These are phyloP conservation scores for Amblyraja radiata DNA, from an alignment of 2,797 vertebrate species.

Conservation along the genomic window DNA sequence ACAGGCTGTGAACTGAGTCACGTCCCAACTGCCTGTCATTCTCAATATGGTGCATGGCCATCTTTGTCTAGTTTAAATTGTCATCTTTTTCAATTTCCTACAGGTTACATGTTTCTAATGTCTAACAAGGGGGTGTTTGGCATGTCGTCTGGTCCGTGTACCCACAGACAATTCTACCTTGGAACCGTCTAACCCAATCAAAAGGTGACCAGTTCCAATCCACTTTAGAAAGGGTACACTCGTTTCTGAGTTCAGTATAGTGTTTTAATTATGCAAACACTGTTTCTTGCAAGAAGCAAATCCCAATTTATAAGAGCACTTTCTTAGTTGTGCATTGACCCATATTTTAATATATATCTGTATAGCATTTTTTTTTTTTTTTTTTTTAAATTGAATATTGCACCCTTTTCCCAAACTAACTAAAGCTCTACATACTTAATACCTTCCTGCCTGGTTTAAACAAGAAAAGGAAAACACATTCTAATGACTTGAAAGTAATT, in stretches of 20 bases:
- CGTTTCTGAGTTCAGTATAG: not conserved
- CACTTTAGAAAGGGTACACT: not conserved
- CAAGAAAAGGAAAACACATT: constrained; percentile 7
- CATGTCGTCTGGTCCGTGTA: constrained; percentile 7
- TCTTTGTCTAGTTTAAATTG: not conserved
- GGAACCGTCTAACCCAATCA: not conserved
- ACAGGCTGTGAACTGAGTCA: constrained; percentile 8
- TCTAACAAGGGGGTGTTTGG: constrained; percentile 8
- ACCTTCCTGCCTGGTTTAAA: constrained; percentile 21
- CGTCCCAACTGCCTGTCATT: not conserved
- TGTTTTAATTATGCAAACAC: constrained; percentile 36
- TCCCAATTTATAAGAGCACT: constrained; percentile 35
- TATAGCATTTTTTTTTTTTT: constrained; percentile 6
- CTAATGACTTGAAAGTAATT: constrained; percentile 25
- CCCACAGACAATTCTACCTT: constrained; percentile 21
- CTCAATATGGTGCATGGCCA: not conserved
- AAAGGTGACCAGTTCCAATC: constrained; percentile 2
- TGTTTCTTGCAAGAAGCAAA: constrained; percentile 22
- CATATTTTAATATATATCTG: constrained; percentile 20
- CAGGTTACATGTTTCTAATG: constrained; percentile 1
- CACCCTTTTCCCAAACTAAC: constrained; percentile 32
- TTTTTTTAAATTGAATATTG: constrained; percentile 31
- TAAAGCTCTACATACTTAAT: constrained; percentile 30
- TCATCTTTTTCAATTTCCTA: not conserved
- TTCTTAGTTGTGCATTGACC: constrained; percentile 22